Percentiles rank a stretch among this genome's conserved stretches.
Conservation (phyloP, 2,113 vertebrate species). For the Cyprinus carpio region DNA sequence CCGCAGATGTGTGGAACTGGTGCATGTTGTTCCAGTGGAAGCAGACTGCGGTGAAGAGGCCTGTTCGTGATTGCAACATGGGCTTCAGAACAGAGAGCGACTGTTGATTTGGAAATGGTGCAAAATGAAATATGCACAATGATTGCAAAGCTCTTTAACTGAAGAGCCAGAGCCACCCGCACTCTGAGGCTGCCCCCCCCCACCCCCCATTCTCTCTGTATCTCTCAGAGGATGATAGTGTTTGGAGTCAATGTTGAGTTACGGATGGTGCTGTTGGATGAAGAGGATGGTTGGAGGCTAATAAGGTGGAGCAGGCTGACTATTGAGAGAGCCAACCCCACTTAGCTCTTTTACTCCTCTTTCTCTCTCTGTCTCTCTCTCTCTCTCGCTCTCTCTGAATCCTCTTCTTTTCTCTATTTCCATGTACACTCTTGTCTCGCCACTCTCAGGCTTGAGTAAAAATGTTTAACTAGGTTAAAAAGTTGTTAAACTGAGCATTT, state of each 20-base stretch:
- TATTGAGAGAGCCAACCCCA: constrained; percentile 73
- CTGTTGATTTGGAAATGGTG: constrained; percentile 55
- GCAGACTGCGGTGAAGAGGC: constrained; percentile 34
- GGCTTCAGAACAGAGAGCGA: constrained; percentile 36
- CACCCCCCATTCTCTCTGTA: background rate
- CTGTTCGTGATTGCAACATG: constrained; percentile 42
- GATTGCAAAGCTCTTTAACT: constrained; percentile 70
- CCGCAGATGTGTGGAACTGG: background rate
- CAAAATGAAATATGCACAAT: constrained; percentile 67
- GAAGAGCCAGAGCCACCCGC: constrained; percentile 62
- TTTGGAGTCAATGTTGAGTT: constrained; percentile 65
- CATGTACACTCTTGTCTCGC: background rate
- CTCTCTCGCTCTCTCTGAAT: constrained; percentile 20
- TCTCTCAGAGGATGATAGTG: constrained; percentile 42
- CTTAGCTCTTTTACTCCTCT: constrained; percentile 68
- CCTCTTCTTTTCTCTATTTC: background rate
- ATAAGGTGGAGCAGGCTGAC: constrained; percentile 71
- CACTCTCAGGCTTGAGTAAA: constrained; percentile 13
- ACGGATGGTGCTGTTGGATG: constrained; percentile 62
- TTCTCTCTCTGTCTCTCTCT: constrained; percentile 20
- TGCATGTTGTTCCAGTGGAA: constrained; percentile 24
- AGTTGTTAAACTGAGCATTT: background rate
- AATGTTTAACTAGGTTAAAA: background rate
- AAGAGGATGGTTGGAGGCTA: constrained; percentile 63
- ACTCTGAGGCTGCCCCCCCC: constrained; percentile 19